Conservation (phyloP, 2,888 invertebrate species). For the Candidula unifasciata region DNA sequence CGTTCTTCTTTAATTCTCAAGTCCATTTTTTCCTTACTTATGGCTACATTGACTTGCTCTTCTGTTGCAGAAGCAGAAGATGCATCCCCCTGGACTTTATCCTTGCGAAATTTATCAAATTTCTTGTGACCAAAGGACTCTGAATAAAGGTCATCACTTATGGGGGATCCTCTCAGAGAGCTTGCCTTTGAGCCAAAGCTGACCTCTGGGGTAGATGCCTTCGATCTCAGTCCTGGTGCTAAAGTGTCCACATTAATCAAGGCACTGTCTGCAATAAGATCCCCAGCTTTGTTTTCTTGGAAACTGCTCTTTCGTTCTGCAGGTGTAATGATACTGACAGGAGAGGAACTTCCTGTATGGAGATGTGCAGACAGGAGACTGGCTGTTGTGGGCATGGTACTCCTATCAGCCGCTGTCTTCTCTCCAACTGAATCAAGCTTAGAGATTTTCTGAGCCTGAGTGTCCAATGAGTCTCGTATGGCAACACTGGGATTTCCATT, state of each 20-base stretch:
- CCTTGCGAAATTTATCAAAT: constrained; percentile 71
- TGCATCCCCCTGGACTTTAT: constrained; percentile 45
- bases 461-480: constrained; percentile 18
- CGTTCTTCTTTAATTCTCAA: constrained; percentile 37
- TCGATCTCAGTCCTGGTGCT: constrained; percentile 21
- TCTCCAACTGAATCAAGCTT: background rate
- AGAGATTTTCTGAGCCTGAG: background rate
- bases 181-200: constrained; percentile 20
- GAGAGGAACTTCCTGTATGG: background rate
- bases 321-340: background rate
- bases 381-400: background rate
- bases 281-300: constrained; percentile 22
- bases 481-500: background rate
- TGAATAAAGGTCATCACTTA: constrained; percentile 42
- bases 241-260: constrained; percentile 16
- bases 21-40: constrained; percentile 28
- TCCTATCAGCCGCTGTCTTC: background rate
- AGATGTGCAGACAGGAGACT: background rate
- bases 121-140: constrained; percentile 67
- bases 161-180: constrained; percentile 49
- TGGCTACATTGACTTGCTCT: constrained; percentile 20
- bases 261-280: constrained; percentile 31
- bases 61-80: constrained; percentile 14
- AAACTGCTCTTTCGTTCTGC: background rate
- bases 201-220: constrained; percentile 28